These are phyloP conservation scores for Meteorus cinctellus DNA, from an alignment of 2,888 invertebrate species.

Conservation along the genomic window DNA sequence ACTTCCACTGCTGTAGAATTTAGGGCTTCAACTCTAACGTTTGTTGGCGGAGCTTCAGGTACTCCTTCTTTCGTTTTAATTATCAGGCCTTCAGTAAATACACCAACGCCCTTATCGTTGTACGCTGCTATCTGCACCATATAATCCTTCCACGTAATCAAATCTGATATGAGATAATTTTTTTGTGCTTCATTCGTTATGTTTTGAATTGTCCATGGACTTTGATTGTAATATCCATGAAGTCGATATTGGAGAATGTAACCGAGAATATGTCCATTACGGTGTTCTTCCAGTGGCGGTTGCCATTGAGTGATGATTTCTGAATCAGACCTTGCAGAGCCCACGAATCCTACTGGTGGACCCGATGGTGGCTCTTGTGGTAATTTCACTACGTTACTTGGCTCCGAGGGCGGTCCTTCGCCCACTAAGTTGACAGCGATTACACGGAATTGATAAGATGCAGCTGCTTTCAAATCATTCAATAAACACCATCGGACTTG, in stretches of 20 bases:
- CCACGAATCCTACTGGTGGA: slow-evolving; percentile 95
- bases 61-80: slow-evolving; percentile 97
- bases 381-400: slow-evolving; percentile 91
- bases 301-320: slow-evolving; percentile 99
- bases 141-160: slow-evolving; percentile 99
- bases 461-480: slow-evolving; percentile 92
- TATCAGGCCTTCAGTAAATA: slow-evolving; percentile 91
- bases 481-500: slow-evolving; percentile 86
- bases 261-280: slow-evolving; percentile 95
- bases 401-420: slow-evolving; percentile 92
- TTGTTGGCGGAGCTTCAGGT: slow-evolving; percentile 93
- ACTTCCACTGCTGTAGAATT: slow-evolving; percentile 91
- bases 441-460: slow-evolving; percentile 97
- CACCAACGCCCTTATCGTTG: slow-evolving; percentile 96
- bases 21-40: slow-evolving; percentile 83
- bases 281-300: slow-evolving; percentile 93
- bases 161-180: slow-evolving; percentile 90
- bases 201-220: slow-evolving; percentile 93
- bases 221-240: slow-evolving; percentile 88
- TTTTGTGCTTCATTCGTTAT: slow-evolving; percentile 95
- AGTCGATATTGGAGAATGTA: slow-evolving; percentile 94
- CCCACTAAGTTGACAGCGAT: slow-evolving; percentile 97
- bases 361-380: slow-evolving; percentile 99
- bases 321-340: slow-evolving; percentile 93
- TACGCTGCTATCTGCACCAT: slow-evolving; percentile 97